Evolutionary conservation across 2,888 invertebrate species (phyloP), one percentile per base, ranked within the genome.

Genomic region (Ornithoptera alexandrae): DNA sequence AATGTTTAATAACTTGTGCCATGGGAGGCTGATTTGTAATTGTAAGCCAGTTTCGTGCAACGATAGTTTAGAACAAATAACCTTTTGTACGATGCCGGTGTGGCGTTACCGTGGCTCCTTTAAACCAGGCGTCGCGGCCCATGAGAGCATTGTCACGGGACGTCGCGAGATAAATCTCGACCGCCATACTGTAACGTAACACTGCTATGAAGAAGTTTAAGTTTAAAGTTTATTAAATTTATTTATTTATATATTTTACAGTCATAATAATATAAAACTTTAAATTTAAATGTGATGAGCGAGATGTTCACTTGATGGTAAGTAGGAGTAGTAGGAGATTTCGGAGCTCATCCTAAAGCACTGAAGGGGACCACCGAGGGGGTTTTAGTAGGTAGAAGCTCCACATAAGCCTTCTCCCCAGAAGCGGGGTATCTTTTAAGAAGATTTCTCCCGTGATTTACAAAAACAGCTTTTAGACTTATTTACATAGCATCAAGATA

Each of bases 1-100:
- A 82, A 85, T 89, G 88, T 89, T 89, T 90, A 90, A 89, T 90
- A 90, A 88, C 86, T 84, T 82, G 78, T 86, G 79, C 85, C 84
- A 85, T 84, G 86, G 85, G 86, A 84, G 84, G 84, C 79, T 87
- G 85, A 84, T 85, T 81, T 83, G 86, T 89, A 86, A 86, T 88
- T 84, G 86, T 86, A 81, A 75, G 81, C 80, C 74, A 74, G 79
- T 80, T 81, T 81, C 78, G 79, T 78, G 79, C 77, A 78, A 83
- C 84, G 79, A 79, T 75, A 73, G 76, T 74, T 78, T 84, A 85
- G 79, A 88, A 88, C 87, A 88, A 89, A 88, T 84, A 86, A 79
- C 81, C 83, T 70, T 70, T 70, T 70, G 70, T 70, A 67, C 22
- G 67, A 20, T 18, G 42, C 64, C 59, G 60, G 81, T 79, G 78